phyloP scores from a whole-genome alignment of 2,113 vertebrate genomes.

The Anguilla rostrata region DNA sequence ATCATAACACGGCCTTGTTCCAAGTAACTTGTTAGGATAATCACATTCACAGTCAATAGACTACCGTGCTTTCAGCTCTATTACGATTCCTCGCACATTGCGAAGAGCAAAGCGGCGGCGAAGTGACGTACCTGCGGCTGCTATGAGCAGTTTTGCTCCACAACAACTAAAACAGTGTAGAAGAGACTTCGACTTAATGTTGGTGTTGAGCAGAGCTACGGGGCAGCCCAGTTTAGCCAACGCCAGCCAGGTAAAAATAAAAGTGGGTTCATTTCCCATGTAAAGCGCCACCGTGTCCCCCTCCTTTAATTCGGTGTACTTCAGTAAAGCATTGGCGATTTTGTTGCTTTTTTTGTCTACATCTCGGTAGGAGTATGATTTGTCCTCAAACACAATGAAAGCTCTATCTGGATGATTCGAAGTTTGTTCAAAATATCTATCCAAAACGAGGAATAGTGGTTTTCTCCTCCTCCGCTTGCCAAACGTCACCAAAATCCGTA shows the following conservation, averaged over 20 bases:
- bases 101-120: neutral
- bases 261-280: constrained; percentile 77
- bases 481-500: constrained; percentile 49
- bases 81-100: neutral
- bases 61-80: neutral
- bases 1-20: no score
- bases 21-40: no score
- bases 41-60: no score
- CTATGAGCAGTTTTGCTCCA: constrained; percentile 72
- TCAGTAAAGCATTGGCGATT: constrained; percentile 67
- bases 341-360: constrained; percentile 71
- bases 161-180: constrained; percentile 76
- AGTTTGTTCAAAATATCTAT: constrained; percentile 61
- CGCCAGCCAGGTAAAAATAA: constrained; percentile 80
- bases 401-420: constrained; percentile 57
- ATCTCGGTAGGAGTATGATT: constrained; percentile 60
- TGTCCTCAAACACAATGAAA: constrained; percentile 65
- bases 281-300: constrained; percentile 78
- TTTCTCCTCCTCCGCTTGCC: constrained; percentile 41
- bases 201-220: constrained; percentile 76
- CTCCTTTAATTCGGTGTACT: constrained; percentile 51
- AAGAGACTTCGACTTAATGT: constrained; percentile 72
- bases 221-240: constrained; percentile 77
- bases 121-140: constrained; percentile 69
- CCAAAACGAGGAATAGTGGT: constrained; percentile 64